Conservation (phyloP, 2,113 vertebrate species). For the Lophura nycthemera region DNA sequence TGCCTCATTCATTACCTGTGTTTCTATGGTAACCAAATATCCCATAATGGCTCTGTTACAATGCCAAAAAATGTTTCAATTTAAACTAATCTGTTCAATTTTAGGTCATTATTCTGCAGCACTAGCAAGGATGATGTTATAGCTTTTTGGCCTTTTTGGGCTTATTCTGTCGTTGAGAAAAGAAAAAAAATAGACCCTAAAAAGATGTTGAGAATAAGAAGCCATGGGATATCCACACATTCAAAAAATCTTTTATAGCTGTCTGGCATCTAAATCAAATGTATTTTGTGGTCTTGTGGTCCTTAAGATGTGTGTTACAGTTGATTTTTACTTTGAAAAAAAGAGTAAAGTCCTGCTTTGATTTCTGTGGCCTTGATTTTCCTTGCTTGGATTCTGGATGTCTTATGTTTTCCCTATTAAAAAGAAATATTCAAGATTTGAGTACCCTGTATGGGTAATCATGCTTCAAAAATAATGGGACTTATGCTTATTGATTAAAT, state of each 20-base stretch:
- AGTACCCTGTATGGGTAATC: neutral
- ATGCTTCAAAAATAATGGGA: neutral
- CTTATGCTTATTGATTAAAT: neutral
- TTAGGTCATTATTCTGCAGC: constrained; percentile 12
- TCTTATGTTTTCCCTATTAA: neutral
- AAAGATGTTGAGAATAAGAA: constrained; percentile 16
- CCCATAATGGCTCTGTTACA: constrained; percentile 35
- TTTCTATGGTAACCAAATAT: constrained; percentile 54
- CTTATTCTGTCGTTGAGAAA: constrained; percentile 23
- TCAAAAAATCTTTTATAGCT: constrained; percentile 9
- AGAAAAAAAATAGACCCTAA: neutral
- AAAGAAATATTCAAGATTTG: neutral
- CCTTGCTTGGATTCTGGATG: neutral
- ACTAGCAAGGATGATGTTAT: neutral
- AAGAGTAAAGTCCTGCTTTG: constrained; percentile 26
- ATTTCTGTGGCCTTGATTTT: constrained; percentile 7
- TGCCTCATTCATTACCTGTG: constrained; percentile 15
- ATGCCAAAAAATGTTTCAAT: constrained; percentile 55
- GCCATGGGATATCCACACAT: neutral
- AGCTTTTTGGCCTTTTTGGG: neutral
- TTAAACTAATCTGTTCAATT: constrained; percentile 47
- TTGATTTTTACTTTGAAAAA: constrained; percentile 41
- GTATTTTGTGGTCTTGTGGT: neutral
- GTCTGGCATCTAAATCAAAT: constrained; percentile 14
- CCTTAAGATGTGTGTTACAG: neutral